phyloP scores from a whole-genome alignment of 2,888 invertebrate genomes.

The Meganola albula region DNA sequence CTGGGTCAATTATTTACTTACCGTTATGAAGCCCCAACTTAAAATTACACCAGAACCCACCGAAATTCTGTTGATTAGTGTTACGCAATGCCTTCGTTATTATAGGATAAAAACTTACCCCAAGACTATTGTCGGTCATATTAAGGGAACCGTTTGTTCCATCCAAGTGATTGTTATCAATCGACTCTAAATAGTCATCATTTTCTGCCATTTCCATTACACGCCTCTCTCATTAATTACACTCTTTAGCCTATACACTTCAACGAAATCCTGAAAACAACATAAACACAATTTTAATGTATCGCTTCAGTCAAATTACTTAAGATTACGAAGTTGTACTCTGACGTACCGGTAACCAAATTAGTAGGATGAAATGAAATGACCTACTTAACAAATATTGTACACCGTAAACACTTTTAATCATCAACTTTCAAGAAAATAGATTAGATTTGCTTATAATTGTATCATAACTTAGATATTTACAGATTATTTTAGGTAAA shows the following conservation, averaged over 20 bases:
- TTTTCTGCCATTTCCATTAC: slow-evolving; percentile 68
- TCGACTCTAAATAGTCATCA: slow-evolving; percentile 72
- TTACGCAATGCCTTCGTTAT: too few relatives aligned
- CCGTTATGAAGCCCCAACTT: too few relatives aligned
- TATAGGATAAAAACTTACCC: slow-evolving; percentile 55
- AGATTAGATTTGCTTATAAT: slow-evolving; percentile 37
- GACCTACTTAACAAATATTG: slow-evolving; percentile 61
- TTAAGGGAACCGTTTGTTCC: slow-evolving; percentile 79
- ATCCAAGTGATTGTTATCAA: slow-evolving; percentile 76
- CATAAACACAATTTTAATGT: slow-evolving; percentile 20
- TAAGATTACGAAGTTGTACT: slow-evolving; percentile 35
- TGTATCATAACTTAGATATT: slow-evolving; percentile 47
- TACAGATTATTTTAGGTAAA: slow-evolving; percentile 50
- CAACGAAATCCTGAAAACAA: slow-evolving; percentile 45
- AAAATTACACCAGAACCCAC: too few relatives aligned
- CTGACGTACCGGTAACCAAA: slow-evolving; percentile 76
- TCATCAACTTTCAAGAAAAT: slow-evolving; percentile 31
- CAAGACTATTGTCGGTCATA: slow-evolving; percentile 71
- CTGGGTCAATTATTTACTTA: too few relatives aligned
- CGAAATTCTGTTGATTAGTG: too few relatives aligned
- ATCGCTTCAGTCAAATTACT: slow-evolving; percentile 23
- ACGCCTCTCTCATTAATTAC: slow-evolving; percentile 44
- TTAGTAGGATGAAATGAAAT: slow-evolving; percentile 42
- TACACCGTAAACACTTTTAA: slow-evolving; percentile 31
- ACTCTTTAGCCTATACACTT: slow-evolving; percentile 35